Evolutionary conservation across 2,797 vertebrate genomes (phyloP).

Genomic region (Hapalemur alaotrensis): DNA sequence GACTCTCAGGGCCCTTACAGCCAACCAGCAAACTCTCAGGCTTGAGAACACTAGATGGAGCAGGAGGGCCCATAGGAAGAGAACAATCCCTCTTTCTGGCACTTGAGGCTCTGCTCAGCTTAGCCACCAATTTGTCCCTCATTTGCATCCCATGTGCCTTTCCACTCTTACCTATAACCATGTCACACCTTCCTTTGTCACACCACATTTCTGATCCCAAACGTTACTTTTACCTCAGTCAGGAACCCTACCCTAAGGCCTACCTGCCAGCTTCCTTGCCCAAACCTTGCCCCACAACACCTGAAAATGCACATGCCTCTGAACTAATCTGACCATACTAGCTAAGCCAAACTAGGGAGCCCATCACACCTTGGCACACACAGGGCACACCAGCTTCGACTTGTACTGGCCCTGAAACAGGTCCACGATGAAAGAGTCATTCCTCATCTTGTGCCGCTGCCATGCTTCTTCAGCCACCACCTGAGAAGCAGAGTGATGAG

Average conservation of each 20-base stretch:
- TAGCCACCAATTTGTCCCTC: neutral
- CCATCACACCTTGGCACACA: conserved; percentile 94
- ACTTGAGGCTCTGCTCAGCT: neutral
- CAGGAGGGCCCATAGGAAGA: neutral
- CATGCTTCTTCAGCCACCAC: conserved; percentile 98
- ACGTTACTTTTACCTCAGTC: neutral
- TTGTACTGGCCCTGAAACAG: conserved; percentile 99
- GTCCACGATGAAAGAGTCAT: conserved; percentile 98
- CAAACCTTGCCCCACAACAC: neutral
- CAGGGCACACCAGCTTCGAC: conserved; percentile 97
- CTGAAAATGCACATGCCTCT: neutral
- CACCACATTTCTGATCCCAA: neutral
- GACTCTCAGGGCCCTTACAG: neutral
- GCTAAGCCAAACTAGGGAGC: neutral
- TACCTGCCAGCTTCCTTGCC: neutral
- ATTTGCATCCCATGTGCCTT: neutral
- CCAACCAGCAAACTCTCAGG: neutral
- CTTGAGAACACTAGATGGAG: neutral
- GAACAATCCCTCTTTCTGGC: neutral
- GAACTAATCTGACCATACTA: neutral
- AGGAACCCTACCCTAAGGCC: neutral
- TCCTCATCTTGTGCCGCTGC: conserved; percentile 99
- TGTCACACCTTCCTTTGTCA: neutral
- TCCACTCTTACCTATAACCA: neutral
- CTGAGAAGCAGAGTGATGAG: conserved; percentile 78